A percentile compares a stretch with the other conserved stretches of the same genome.
Conservation (phyloP, 2,113 vertebrate genomes). For the Otolemur garnettii region DNA sequence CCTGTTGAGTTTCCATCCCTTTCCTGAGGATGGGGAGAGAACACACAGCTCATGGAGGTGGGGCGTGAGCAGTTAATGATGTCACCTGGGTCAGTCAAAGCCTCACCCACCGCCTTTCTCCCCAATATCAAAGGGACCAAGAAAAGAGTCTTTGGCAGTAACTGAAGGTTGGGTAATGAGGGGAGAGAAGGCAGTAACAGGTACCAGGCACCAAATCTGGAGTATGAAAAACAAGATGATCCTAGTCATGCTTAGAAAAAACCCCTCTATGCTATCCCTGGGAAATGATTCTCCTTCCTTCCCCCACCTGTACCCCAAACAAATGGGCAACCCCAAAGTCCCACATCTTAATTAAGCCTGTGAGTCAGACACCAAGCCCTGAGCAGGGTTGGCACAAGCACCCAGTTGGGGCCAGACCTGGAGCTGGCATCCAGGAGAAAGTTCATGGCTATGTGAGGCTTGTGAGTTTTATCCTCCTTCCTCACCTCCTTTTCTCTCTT, state of each 20-base stretch:
- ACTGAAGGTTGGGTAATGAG: not conserved
- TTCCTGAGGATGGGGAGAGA: accelerated
- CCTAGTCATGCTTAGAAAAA: accelerated
- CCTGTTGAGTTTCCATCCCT: not conserved
- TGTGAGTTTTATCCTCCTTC: not conserved
- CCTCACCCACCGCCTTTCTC: not conserved
- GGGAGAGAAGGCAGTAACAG: not conserved
- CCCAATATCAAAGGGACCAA: not conserved
- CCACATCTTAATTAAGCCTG: not conserved
- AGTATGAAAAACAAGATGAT: accelerated
- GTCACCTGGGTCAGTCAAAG: accelerated
- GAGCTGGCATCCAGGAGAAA: accelerated
- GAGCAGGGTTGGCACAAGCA: accelerated
- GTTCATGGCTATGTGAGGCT: accelerated
- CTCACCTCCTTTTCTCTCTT: accelerated
- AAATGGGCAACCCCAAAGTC: not conserved
- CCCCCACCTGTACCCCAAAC: not conserved
- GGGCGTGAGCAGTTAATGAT: not conserved
- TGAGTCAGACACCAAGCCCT: conserved; percentile 9
- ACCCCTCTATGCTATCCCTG: not conserved
- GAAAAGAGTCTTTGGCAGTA: not conserved
- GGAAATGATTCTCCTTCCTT: not conserved
- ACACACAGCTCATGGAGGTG: accelerated
- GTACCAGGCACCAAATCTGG: conserved; percentile 32
- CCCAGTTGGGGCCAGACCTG: not conserved